Percentiles rank a stretch among this genome's conserved stretches.
These are phyloP conservation scores for Synergus japonicus DNA, from an alignment of 2,888 invertebrate species.

Conservation along the genomic window DNA sequence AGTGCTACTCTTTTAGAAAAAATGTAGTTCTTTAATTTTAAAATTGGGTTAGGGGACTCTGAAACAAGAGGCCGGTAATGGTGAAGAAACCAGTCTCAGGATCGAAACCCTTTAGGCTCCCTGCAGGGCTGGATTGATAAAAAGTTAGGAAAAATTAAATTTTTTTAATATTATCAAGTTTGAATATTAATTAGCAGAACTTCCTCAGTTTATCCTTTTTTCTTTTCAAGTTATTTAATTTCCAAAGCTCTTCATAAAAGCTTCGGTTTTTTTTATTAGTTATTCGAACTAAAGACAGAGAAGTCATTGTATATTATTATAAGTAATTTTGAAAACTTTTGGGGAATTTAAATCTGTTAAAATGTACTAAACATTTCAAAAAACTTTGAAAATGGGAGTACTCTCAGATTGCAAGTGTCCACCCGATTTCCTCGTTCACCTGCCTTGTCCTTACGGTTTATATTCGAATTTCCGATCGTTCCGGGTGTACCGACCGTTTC, in stretches of 20 bases:
- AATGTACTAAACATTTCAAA: background rate
- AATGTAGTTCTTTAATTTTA: background rate
- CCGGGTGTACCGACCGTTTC: conserved; percentile 26
- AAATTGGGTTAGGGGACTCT: conserved; percentile 28
- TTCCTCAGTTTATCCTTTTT: conserved; percentile 42
- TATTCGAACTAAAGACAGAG: too few species aligned
- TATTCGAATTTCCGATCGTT: conserved; percentile 34
- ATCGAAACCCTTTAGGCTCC: conserved; percentile 59
- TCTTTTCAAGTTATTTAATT: background rate
- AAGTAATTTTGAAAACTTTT: too few species aligned
- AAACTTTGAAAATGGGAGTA: background rate
- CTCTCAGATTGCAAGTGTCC: background rate
- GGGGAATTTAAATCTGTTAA: too few species aligned
- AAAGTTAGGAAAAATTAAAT: too few species aligned
- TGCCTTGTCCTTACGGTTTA: background rate
- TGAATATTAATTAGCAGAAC: conserved; percentile 37
- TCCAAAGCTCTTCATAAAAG: too few species aligned
- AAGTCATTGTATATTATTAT: too few species aligned
- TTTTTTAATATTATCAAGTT: too few species aligned
- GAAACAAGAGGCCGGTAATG: conserved; percentile 51
- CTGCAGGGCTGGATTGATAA: background rate
- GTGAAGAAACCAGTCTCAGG: conserved; percentile 60
- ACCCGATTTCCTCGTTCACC: background rate
- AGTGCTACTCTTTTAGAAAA: too few species aligned
- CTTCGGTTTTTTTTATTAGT: too few species aligned